Evolutionary conservation across 2,797 vertebrate species (phyloP).

Genomic region (Sparidentex hasta): DNA sequence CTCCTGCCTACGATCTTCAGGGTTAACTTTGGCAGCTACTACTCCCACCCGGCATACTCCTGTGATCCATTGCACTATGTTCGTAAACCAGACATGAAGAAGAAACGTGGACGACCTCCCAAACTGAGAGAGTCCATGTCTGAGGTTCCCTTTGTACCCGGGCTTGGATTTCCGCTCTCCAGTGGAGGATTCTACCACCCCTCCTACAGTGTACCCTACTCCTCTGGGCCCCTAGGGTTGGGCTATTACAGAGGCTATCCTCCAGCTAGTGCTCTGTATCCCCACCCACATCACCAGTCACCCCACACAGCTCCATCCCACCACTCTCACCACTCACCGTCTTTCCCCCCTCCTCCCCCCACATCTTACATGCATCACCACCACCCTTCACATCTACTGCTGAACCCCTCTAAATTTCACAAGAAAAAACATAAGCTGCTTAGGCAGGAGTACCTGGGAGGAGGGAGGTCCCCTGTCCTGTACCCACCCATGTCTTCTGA

Average conservation of each 20-base stretch:
- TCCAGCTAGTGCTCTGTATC: constrained; percentile 93
- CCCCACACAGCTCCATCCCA: constrained; percentile 86
- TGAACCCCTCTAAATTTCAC: constrained; percentile 97
- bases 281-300: constrained; percentile 89
- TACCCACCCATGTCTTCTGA: constrained; percentile 96
- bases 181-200: constrained; percentile 95
- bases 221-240: constrained; percentile 94
- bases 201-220: constrained; percentile 96
- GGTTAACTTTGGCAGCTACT: constrained; percentile 98
- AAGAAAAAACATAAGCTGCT: constrained; percentile 99
- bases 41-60: constrained; percentile 96
- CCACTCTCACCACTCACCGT: constrained; percentile 89
- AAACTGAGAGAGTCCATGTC: constrained; percentile 98
- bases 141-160: constrained; percentile 97
- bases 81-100: constrained; percentile 97
- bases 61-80: constrained; percentile 98
- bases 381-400: constrained; percentile 91
- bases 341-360: constrained; percentile 93
- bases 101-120: constrained; percentile 95
- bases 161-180: constrained; percentile 93
- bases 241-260: constrained; percentile 97
- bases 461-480: constrained; percentile 89
- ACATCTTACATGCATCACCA: constrained; percentile 97
- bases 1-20: constrained; percentile 97
- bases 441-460: constrained; percentile 92